Evolutionary conservation across 2,797 vertebrate genomes (phyloP).

Genomic region (Anniella stebbinsi): DNA sequence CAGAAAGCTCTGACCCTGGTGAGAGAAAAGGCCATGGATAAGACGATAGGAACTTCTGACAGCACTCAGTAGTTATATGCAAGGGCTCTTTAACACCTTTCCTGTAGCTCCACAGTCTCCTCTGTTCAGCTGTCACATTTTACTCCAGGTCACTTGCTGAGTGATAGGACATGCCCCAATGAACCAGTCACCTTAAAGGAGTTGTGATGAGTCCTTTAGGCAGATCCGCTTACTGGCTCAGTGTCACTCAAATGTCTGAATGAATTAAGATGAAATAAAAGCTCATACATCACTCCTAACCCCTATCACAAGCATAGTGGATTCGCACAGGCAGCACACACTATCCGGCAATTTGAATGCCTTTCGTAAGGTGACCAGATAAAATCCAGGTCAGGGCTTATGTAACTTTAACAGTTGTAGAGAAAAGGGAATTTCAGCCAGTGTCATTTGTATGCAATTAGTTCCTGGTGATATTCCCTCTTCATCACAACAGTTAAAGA

Average conservation of each 20-base stretch:
- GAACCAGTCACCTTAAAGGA: neutral
- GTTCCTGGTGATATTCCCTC: too few relatives aligned
- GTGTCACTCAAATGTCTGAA: conserved; percentile 16
- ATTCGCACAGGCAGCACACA: neutral
- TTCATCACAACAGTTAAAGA: too few relatives aligned
- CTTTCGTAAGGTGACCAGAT: too few relatives aligned
- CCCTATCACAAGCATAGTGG: neutral
- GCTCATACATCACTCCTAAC: neutral
- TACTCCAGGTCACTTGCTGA: neutral
- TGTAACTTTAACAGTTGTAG: too few relatives aligned
- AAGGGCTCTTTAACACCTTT: neutral
- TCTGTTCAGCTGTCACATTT: neutral
- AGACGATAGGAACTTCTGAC: neutral
- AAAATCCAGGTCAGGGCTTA: too few relatives aligned
- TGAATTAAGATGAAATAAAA: conserved; percentile 7
- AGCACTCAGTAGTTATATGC: neutral
- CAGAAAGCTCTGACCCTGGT: neutral
- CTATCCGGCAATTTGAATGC: neutral
- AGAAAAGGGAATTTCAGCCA: too few relatives aligned
- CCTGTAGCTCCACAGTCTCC: neutral
- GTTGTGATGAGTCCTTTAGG: neutral
- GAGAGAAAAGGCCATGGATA: neutral
- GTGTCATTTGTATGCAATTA: too few relatives aligned
- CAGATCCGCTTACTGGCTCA: neutral
- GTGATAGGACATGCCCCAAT: neutral